These are phyloP conservation scores for Daphoenositta chrysoptera DNA, from an alignment of 2,113 vertebrate species.

Conservation along the genomic window DNA sequence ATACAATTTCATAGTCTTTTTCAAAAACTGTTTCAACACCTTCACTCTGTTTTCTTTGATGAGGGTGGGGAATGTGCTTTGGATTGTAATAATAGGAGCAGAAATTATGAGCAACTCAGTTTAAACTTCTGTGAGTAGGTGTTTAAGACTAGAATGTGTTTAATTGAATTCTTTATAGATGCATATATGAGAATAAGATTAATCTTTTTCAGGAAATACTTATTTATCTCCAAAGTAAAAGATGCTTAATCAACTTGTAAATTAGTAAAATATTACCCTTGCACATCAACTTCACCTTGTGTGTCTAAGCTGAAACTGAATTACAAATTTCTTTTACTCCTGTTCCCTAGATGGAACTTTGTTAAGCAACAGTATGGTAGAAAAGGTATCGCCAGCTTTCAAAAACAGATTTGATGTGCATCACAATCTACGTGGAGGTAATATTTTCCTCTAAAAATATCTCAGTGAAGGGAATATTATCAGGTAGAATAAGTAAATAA, in stretches of 20 bases:
- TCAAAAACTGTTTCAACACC: not conserved
- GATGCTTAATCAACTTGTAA: not conserved
- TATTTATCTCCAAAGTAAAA: not conserved
- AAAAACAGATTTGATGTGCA: not conserved
- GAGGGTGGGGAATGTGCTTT: not conserved
- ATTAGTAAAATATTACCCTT: not conserved
- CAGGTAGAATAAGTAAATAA: not conserved
- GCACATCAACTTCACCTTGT: not conserved
- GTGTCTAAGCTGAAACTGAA: not conserved
- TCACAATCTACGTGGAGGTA: not conserved
- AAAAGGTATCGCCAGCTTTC: not conserved
- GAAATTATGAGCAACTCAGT: not conserved
- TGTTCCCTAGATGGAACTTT: not conserved
- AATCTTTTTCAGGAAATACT: not conserved
- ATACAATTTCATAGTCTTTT: not conserved
- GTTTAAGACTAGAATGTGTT: not conserved
- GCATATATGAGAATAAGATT: not conserved
- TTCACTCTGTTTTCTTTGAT: not conserved
- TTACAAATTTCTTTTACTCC: not conserved
- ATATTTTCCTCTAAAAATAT: not conserved
- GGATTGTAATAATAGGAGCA: not conserved
- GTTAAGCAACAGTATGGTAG: too few relatives aligned
- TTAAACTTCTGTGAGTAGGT: not conserved
- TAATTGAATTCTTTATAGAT: not conserved
- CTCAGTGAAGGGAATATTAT: not conserved